phyloP scores from a whole-genome alignment of 2,888 invertebrate species.

The Drosophila sordidapex region DNA sequence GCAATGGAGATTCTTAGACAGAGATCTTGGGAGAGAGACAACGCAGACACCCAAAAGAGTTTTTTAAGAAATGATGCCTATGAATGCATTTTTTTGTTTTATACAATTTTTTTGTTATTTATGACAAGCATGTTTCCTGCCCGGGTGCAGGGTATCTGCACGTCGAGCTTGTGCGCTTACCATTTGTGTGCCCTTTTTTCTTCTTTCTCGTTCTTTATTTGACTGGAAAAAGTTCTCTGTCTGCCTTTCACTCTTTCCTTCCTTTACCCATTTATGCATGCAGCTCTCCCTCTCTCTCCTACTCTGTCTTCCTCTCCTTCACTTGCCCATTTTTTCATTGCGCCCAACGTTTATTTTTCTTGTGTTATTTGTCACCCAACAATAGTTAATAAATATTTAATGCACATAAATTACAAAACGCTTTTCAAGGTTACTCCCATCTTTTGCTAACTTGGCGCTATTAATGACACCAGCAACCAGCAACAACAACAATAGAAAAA shows the following conservation, averaged over 20 bases:
- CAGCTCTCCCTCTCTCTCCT: constrained; percentile 23
- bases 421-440: constrained; percentile 72
- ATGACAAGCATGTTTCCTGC: neutral
- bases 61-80: neutral
- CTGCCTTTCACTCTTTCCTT: constrained; percentile 39
- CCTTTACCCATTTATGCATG: constrained; percentile 64
- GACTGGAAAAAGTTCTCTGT: constrained; percentile 36
- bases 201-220: constrained; percentile 2
- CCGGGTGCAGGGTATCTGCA: constrained; percentile 1
- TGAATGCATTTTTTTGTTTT: neutral
- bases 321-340: constrained; percentile 3
- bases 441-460: constrained; percentile 31
- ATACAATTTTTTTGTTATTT: neutral
- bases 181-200: neutral
- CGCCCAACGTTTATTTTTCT: constrained; percentile 25
- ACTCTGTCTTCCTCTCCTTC: neutral
- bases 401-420: constrained; percentile 77
- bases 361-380: constrained; percentile 65
- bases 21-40: neutral
- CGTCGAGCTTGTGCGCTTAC: neutral
- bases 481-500: neutral
- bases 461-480: constrained; percentile 25
- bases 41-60: neutral
- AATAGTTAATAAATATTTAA: constrained; percentile 73
- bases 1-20: neutral